These are phyloP conservation scores for Gordius sp. DNA, from an alignment of 2,888 invertebrate genomes.

Conservation along the genomic window DNA sequence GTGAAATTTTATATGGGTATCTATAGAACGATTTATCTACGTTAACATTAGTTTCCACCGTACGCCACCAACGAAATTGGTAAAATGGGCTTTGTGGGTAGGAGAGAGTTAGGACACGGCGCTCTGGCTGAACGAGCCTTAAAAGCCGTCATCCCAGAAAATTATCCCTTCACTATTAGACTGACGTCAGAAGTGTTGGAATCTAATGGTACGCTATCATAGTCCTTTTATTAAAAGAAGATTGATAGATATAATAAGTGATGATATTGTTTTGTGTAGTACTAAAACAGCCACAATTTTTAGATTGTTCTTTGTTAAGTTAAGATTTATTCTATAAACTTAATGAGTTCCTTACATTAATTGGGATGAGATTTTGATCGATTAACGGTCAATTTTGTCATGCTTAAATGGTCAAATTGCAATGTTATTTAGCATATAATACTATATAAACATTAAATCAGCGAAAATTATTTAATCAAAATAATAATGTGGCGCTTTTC, in stretches of 20 bases:
- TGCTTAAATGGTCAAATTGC: too few relatives aligned
- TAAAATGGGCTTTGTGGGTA: conserved; percentile 36
- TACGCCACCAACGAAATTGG: conserved; percentile 76
- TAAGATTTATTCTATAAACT: not conserved
- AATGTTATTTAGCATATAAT: too few relatives aligned
- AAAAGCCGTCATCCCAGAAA: conserved; percentile 50
- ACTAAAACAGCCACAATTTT: too few relatives aligned
- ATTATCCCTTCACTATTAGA: conserved; percentile 63
- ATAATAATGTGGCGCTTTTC: too few relatives aligned
- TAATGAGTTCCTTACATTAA: not conserved
- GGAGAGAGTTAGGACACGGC: conserved; percentile 84
- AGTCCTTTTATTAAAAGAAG: conserved; percentile 25
- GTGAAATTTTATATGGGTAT: too few relatives aligned
- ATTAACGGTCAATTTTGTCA: too few relatives aligned
- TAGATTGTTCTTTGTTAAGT: not conserved
- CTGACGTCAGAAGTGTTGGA: conserved; percentile 46
- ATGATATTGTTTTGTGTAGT: too few relatives aligned
- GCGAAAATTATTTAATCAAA: too few relatives aligned
- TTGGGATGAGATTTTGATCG: too few relatives aligned
- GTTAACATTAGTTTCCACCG: conserved; percentile 48
- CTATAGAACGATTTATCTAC: too few relatives aligned
- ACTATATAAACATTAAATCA: too few relatives aligned
- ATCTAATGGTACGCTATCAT: conserved; percentile 12
- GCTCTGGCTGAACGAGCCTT: conserved; percentile 73
- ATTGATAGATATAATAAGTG: too few relatives aligned